These are phyloP conservation scores for Tuberolachnus salignus DNA, from an alignment of 2,888 invertebrate genomes.

Conservation along the genomic window DNA sequence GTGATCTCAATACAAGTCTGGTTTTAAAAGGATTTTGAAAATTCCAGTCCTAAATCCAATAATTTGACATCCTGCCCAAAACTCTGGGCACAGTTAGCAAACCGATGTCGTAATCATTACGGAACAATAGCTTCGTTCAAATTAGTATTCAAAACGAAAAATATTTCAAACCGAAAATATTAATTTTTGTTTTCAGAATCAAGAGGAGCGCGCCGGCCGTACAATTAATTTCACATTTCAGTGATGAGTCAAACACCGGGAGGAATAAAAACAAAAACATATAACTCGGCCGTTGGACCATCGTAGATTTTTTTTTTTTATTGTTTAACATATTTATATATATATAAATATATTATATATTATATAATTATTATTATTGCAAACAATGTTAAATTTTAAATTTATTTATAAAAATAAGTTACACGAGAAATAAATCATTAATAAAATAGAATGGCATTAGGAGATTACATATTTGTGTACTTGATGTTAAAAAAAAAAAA, in stretches of 20 bases:
- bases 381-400: conserved; percentile 50
- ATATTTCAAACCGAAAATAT: not conserved
- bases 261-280: not conserved
- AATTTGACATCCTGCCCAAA: no score
- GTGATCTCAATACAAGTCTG: no score
- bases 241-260: not conserved
- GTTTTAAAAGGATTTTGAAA: no score
- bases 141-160: not conserved
- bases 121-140: no score
- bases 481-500: conserved; percentile 6
- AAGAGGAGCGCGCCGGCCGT: conserved; percentile 23
- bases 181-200: conserved; percentile 31
- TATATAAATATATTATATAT: conserved; percentile 19
- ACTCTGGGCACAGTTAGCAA: no score
- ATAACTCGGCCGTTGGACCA: conserved; percentile 29
- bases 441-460: conserved; percentile 39
- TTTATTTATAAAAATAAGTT: conserved; percentile 50
- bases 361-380: conserved; percentile 31
- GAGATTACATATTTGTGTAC: not conserved
- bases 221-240: conserved; percentile 4
- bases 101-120: no score
- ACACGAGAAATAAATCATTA: conserved; percentile 38
- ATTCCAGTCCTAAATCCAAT: no score
- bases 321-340: conserved; percentile 43
- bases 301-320: conserved; percentile 33